Conservation (phyloP, 2,113 vertebrate species). For the Actenoides hombroni region DNA sequence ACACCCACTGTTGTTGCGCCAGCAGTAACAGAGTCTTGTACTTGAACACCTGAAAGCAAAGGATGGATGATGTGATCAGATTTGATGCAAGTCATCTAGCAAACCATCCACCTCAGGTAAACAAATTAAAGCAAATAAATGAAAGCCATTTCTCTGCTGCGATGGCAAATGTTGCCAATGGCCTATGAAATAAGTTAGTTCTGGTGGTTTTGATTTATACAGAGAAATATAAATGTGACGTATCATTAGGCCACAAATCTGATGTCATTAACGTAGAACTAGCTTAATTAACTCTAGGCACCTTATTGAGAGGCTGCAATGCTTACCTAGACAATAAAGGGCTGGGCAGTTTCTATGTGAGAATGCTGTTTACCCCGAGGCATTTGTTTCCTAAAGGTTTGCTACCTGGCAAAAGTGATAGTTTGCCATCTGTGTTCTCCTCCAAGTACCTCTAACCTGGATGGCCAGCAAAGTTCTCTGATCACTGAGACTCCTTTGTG, state of each 20-base stretch:
- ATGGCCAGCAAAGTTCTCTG: neutral
- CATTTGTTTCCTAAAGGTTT: conserved; percentile 38
- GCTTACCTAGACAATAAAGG: conserved; percentile 27
- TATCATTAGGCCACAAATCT: conserved; percentile 33
- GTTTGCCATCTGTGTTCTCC: conserved; percentile 18
- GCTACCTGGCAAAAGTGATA: neutral
- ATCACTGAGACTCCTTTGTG: neutral
- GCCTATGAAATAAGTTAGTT: conserved; percentile 54
- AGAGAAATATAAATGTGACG: conserved; percentile 12
- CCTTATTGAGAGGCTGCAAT: neutral
- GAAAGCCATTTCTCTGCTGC: neutral
- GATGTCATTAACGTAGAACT: conserved; percentile 39
- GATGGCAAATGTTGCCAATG: neutral
- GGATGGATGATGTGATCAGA: conserved; percentile 10
- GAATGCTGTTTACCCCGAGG: conserved; percentile 1
- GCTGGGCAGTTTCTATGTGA: neutral
- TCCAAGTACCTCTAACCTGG: neutral
- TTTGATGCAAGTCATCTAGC: neutral
- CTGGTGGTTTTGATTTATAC: conserved; percentile 45
- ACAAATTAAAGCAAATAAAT: conserved; percentile 18
- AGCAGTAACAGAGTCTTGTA: neutral
- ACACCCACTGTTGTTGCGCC: neutral
- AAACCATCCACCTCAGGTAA: conserved; percentile 3
- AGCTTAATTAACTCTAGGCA: conserved; percentile 19
- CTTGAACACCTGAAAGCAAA: conserved; percentile 11